Evolutionary conservation across 2,888 invertebrate genomes (phyloP).

Genomic region (Mantis religiosa): DNA sequence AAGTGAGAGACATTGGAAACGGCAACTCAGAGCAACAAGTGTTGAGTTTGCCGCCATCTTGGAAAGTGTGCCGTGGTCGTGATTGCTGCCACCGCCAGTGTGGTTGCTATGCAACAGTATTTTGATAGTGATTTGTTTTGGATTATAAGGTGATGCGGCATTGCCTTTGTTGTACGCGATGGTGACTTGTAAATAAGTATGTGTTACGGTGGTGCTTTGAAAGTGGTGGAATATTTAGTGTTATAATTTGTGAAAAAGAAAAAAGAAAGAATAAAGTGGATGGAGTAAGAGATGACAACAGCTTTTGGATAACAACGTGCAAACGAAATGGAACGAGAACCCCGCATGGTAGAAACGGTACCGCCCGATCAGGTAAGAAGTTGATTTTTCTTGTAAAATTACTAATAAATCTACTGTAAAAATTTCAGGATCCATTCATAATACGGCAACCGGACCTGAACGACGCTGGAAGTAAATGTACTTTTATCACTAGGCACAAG

Average conservation of each 20-base stretch:
- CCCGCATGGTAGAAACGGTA: conserved; percentile 14
- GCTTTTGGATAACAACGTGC: not conserved
- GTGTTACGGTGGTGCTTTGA: not conserved
- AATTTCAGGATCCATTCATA: no score
- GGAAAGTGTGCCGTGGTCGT: not conserved
- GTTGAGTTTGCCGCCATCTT: not conserved
- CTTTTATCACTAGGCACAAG: no score
- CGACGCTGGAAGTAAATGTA: no score
- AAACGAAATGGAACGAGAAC: conserved; percentile 23
- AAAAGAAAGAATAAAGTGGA: not conserved
- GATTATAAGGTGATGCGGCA: not conserved
- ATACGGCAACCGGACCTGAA: no score
- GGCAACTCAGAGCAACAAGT: not conserved
- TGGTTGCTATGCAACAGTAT: not conserved
- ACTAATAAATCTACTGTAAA: no score
- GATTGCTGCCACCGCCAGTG: not conserved
- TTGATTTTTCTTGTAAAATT: no score
- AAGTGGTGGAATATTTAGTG: not conserved
- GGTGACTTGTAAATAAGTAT: not conserved
- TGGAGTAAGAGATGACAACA: not conserved
- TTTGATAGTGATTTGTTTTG: not conserved
- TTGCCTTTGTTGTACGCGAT: not conserved
- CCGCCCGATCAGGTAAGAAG: conserved; percentile 18
- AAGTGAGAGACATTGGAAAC: not conserved
- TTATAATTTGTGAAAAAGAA: not conserved